Evolutionary conservation across 2,888 invertebrate species (phyloP), one percentile per base, ranked within the genome.

Genomic region (Brenthis hecate): DNA sequence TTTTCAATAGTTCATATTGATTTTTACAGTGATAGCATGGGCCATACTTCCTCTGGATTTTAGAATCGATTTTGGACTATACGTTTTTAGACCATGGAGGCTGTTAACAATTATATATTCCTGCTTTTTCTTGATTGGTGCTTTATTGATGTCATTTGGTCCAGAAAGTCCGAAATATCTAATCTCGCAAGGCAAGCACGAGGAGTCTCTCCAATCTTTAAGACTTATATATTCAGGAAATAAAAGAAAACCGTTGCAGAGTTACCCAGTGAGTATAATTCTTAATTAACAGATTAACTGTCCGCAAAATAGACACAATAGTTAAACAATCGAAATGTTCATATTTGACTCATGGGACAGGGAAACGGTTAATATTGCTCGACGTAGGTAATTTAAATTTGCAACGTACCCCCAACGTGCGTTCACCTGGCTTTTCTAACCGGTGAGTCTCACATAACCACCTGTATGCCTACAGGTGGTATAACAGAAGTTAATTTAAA

Each of bases 141-240:
- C 95, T 0, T 83, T 94, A 0, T 64, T 95, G 0, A 86, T 95
- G 70, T 83, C 94, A 0, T 87, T 92, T 2, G 91, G 91, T 3
- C 97, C 97, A 0, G 97, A 97, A 82, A 97, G 96, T 76, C 97
- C 97, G 0, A 96, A 96, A 80, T 97, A 95, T 81, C 89, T 95
- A 43, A 87, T 96, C 13, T 93, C 95, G 0, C 95, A 95, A 76
- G 95, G 95, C 0, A 91, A 91, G 74, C 83, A 92, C 3, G 93
- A 94, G 0, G 94, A 94, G 74, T 95, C 96, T 0, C 78, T 97
- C n/a, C 74, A 85, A 54, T 93, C 95, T 43, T 81, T 97, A 50
- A 90, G 91, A 66, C 81, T 79, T 3, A 95, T 97, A 72, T 96
- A 94, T 76, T 87, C 93, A 2, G 80, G 77, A 13, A 93, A 93